A percentile compares a stretch with the other conserved stretches of the same genome.
These are phyloP conservation scores for Tyrannus savana DNA, from an alignment of 2,113 vertebrate genomes.

Conservation along the genomic window DNA sequence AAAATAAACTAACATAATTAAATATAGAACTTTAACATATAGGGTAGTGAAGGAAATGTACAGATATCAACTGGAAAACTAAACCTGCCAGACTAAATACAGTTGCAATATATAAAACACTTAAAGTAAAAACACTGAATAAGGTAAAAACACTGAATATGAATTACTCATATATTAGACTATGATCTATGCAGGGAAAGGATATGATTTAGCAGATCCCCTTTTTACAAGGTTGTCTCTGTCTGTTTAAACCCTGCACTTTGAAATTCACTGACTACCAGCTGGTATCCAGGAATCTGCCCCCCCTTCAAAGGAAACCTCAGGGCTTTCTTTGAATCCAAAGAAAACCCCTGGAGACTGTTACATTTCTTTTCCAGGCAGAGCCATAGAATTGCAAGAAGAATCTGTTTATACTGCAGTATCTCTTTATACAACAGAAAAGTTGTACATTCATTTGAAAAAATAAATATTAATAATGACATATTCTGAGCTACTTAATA, in stretches of 20 bases:
- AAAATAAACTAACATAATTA: not conserved
- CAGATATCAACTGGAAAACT: not conserved
- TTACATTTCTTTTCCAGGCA: not conserved
- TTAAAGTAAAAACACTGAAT: not conserved
- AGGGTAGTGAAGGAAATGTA: not conserved
- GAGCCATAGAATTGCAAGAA: not conserved
- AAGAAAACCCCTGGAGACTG: not conserved
- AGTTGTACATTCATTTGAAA: not conserved
- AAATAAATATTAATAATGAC: not conserved
- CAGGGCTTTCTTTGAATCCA: not conserved
- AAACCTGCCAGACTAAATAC: not conserved
- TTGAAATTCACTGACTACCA: not conserved
- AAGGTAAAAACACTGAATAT: not conserved
- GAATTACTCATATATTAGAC: not conserved
- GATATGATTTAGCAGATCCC: not conserved
- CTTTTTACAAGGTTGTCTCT: not conserved
- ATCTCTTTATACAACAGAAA: not conserved
- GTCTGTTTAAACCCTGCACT: not conserved
- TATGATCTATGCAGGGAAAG: not conserved
- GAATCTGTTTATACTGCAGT: not conserved
- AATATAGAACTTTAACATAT: not conserved
- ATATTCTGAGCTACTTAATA: not conserved
- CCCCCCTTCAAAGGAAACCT: not conserved
- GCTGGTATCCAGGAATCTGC: not conserved
- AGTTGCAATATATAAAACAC: not conserved